Evolutionary conservation across 2,113 vertebrate species (phyloP), one percentile per base, ranked within the genome.

Genomic region (Saguinus midas): DNA sequence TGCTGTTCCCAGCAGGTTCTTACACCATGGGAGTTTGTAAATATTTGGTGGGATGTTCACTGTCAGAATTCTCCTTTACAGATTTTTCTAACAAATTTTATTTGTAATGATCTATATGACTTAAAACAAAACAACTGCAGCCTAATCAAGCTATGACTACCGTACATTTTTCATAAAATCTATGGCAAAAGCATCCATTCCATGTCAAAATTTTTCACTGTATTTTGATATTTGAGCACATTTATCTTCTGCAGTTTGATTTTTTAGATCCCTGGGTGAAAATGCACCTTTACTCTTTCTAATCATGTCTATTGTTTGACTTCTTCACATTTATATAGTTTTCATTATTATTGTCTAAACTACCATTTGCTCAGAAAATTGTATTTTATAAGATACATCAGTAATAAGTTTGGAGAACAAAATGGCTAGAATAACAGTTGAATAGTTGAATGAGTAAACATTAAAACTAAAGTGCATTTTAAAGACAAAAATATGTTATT

Each of bases 131-230:
- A 12, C 35, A 64, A 40, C 0, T 16, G 0, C 25, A 35, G 11
- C 8, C 3, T 68, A 27, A 40, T 9, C n/a, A 45, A 81, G 52
- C 3, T 25, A 37, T 75, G 14, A 32, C 0, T 23, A 52, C 10
- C n/a, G 16, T 25, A 73, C 0, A 8, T 3, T 83, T 78, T 29
- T 40, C 12, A 58, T 68, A 79, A 72, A 57, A 40, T 70, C 23
- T 91, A 18, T 57, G 40, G 27, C 3, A 70, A 0, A 16, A 57
- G 0, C 2, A 48, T 40, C 1, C 40, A 1, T 27, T 87, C 4
- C 0, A 8, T 27, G 16, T 72, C 58, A 92, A 37, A 76, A 43
- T n/a, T 3, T 48, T 43, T 21, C 35, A n/a, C 18, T 75, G 2
- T 61, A 11, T 80, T 89, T 91, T 52, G 72, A 90, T 1, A 94